Evolutionary conservation across 2,113 vertebrate species (phyloP), one percentile per base, ranked within the genome.

Genomic region (Pteronura brasiliensis): DNA sequence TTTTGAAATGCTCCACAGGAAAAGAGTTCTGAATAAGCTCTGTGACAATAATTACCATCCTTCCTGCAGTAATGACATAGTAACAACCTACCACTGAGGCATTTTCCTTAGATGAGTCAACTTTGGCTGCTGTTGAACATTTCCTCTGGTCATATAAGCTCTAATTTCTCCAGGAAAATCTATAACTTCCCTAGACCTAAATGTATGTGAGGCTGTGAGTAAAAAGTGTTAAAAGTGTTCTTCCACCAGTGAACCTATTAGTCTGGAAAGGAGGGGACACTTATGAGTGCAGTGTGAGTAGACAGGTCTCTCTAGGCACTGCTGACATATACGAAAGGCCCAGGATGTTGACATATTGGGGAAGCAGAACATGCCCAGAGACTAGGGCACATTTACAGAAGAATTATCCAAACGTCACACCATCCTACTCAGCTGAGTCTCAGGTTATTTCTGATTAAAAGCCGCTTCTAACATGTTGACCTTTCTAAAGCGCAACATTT

Each of bases 21-120:
- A 94, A 34, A 65, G 74, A 39, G 71, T 90, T 95, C 87, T 93
- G 42, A 91, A 42, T 89, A 80, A 76, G 61, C 72, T 90, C 77
- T 29, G 29, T 65, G 65, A 88, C 94, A 71, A 82, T 93, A 91
- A 97, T 95, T 91, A 91, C 65, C 1, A 2, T 29, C 69, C 94
- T 96, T 88, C 34, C 69, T 83, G 1, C 49, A 52, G 49, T 17
- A 85, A 49, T 76, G 44, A 85, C 25, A 18, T 6, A 52, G 11
- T 57, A 94, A 88, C 65, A 65, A 88, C 65, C 42, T 39, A 44
- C 31, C 34, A 42, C 20, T 23, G 80, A 96, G 65, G 29, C 39
- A 5, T 65, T 95, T 82, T 76, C 72, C 79, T 82, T 63, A 34
- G n/a, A 72, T 79, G 91, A 96, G 76, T 91, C 94, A 74, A 2